Conservation (phyloP, 1,140 invertebrate species). For the Muscidifurax raptorellus region DNA sequence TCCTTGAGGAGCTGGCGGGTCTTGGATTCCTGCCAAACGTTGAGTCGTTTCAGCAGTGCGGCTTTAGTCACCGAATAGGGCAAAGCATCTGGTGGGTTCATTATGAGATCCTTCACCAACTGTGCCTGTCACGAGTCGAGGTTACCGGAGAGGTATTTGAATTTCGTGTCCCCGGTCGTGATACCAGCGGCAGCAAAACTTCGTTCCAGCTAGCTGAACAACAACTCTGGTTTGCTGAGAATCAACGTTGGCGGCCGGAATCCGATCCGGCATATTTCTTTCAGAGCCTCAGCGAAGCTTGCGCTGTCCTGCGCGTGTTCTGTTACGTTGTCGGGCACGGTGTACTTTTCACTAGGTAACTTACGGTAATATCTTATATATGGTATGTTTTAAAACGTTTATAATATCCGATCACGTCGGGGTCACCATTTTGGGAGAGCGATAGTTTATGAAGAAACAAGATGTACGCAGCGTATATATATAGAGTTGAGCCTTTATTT, state of each 20-base stretch:
- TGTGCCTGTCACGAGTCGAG: not conserved
- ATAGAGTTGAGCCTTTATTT: too few species aligned
- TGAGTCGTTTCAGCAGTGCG: slow-evolving; percentile 57
- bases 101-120: too few species aligned
- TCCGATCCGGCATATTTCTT: not conserved
- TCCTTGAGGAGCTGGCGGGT: slow-evolving; percentile 58
- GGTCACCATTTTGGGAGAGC: too few species aligned
- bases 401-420: too few species aligned
- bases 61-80: slow-evolving; percentile 58
- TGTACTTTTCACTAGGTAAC: too few species aligned
- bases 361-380: too few species aligned
- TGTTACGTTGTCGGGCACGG: too few species aligned
- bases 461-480: too few species aligned
- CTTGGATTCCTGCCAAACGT: slow-evolving; percentile 57
- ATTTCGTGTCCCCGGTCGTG: not conserved
- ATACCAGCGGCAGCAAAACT: not conserved
- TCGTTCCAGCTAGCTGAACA: not conserved
- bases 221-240: not conserved
- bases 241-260: not conserved
- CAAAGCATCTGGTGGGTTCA: slow-evolving; percentile 24
- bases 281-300: too few species aligned
- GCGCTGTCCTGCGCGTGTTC: too few species aligned
- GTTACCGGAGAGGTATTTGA: not conserved
- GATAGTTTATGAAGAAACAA: too few species aligned
- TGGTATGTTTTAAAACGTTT: too few species aligned